A percentile compares a stretch with the other conserved stretches of the same genome.
Conservation (phyloP, 1,140 invertebrate genomes). For the Orius insidiosus region DNA sequence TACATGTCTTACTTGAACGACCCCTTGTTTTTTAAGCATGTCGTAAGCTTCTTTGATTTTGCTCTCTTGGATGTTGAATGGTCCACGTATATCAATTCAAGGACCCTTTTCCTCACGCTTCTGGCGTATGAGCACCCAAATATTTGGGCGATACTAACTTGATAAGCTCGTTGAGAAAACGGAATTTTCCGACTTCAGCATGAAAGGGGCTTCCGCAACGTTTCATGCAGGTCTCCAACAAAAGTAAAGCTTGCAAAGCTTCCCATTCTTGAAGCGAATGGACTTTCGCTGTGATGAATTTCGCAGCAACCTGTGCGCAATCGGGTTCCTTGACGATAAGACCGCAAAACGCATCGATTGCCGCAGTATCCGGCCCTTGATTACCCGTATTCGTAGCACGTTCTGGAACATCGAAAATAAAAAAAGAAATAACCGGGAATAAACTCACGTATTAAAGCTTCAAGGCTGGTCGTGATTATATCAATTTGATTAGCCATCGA, state of each 20-base stretch:
- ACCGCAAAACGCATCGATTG: slow-evolving; percentile 59
- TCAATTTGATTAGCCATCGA: slow-evolving; percentile 15
- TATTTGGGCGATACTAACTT: slow-evolving; percentile 94
- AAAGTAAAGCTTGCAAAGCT: slow-evolving; percentile 50
- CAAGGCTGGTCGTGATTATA: slow-evolving; percentile 20
- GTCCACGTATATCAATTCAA: slow-evolving; percentile 81
- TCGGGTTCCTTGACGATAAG: slow-evolving; percentile 57
- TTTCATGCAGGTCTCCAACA: slow-evolving; percentile 76
- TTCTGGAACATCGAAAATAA: slow-evolving; percentile 31
- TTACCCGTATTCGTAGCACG: slow-evolving; percentile 52
- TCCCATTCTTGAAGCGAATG: slow-evolving; percentile 69
- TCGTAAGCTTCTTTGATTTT: slow-evolving; percentile 89
- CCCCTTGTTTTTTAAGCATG: slow-evolving; percentile 85
- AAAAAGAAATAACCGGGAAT: background rate
- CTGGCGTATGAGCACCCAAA: slow-evolving; percentile 66
- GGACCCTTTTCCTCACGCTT: slow-evolving; percentile 60
- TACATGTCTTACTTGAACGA: slow-evolving; percentile 46
- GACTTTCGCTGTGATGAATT: slow-evolving; percentile 64
- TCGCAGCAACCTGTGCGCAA: slow-evolving; percentile 53
- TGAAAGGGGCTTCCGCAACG: slow-evolving; percentile 70
- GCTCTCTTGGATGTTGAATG: slow-evolving; percentile 51
- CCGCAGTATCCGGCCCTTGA: slow-evolving; percentile 46
- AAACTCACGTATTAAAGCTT: slow-evolving; percentile 21
- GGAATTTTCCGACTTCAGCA: slow-evolving; percentile 85
- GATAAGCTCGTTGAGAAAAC: slow-evolving; percentile 94